Conservation (phyloP, 2,113 vertebrate species). For the Thalassoma bifasciatum region DNA sequence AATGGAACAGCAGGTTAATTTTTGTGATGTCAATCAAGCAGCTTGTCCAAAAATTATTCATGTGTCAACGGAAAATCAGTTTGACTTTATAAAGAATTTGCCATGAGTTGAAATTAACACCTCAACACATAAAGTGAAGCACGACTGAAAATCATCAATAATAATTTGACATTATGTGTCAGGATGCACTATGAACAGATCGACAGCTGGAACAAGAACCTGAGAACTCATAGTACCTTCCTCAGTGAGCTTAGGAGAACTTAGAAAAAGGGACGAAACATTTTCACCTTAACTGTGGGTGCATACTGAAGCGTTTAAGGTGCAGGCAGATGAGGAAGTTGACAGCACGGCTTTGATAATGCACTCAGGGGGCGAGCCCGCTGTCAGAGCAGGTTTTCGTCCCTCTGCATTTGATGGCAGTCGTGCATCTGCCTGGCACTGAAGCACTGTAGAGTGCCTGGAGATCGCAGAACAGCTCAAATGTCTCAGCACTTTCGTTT, state of each 20-base stretch:
- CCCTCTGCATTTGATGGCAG: constrained; percentile 30
- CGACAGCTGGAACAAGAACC: neutral
- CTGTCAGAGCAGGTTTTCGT: constrained; percentile 63
- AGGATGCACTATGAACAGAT: too few species aligned
- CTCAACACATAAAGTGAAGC: neutral
- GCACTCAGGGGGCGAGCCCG: constrained; percentile 32
- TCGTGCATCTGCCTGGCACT: constrained; percentile 42
- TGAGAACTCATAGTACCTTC: neutral
- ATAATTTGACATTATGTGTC: neutral
- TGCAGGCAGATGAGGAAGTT: constrained; percentile 48
- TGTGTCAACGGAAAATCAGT: too few species aligned
- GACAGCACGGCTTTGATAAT: constrained; percentile 52
- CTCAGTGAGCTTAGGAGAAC: neutral
- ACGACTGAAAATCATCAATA: neutral
- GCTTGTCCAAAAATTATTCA: too few species aligned
- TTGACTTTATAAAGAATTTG: too few species aligned
- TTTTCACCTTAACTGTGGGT: neutral
- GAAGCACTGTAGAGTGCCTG: constrained; percentile 26
- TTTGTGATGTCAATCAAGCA: too few species aligned
- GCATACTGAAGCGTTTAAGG: constrained; percentile 28
- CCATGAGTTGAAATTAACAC: too few species aligned
- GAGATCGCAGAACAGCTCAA: constrained; percentile 43
- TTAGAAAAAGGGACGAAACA: neutral
- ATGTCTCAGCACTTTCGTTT: constrained; percentile 31
- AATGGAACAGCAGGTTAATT: too few species aligned